Percentiles rank a stretch among this genome's conserved stretches.
phyloP scores from a whole-genome alignment of 2,113 vertebrate species.

The Turnix velox region DNA sequence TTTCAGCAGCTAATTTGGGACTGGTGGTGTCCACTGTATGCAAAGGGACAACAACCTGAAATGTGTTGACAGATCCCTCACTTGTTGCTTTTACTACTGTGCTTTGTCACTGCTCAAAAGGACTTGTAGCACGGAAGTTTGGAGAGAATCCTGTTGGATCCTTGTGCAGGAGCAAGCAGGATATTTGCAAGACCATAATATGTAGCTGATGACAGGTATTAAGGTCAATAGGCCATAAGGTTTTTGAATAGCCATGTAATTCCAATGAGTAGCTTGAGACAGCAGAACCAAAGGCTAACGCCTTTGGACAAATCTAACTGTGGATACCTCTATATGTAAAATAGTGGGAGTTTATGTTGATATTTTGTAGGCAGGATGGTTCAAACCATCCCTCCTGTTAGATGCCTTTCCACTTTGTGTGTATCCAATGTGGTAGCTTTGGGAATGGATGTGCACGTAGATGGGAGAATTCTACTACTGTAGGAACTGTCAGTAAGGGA shows the following conservation, averaged over 20 bases:
- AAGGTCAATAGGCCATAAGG: not conserved
- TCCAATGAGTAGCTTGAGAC: not conserved
- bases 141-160: not conserved
- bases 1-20: not conserved
- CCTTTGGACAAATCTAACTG: not conserved
- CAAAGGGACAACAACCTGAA: not conserved
- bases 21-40: not conserved
- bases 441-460: not conserved
- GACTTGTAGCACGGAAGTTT: not conserved
- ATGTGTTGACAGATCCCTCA: not conserved
- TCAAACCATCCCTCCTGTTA: not conserved
- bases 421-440: not conserved
- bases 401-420: not conserved
- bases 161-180: not conserved
- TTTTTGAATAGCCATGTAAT: not conserved
- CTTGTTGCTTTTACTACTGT: not conserved
- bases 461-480: not conserved
- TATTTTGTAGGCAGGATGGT: not conserved
- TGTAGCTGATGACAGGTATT: not conserved
- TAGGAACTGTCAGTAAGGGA: not conserved
- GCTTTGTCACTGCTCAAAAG: not conserved
- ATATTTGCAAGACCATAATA: not conserved
- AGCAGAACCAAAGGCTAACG: not conserved
- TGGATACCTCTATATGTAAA: not conserved
- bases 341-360: not conserved